Conservation (phyloP, 2,888 invertebrate genomes). For the Lottia gigantea region DNA sequence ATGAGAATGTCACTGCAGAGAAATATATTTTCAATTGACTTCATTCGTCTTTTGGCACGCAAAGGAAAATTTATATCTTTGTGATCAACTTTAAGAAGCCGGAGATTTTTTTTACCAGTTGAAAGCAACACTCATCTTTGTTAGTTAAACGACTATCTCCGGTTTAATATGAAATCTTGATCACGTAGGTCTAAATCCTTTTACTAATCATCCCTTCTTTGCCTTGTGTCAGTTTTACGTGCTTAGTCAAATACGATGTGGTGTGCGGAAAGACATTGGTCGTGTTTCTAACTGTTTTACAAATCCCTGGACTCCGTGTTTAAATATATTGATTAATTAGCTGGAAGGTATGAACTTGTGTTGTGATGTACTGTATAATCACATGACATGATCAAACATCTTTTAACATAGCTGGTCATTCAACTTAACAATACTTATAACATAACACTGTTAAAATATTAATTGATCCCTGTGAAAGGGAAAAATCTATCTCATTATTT, state of each 20-base stretch:
- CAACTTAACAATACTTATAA: too few relatives aligned
- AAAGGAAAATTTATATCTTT: too few relatives aligned
- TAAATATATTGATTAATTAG: slow-evolving; percentile 27
- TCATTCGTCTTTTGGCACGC: too few relatives aligned
- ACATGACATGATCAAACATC: slow-evolving; percentile 1
- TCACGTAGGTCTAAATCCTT: slow-evolving; percentile 9
- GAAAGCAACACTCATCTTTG: too few relatives aligned
- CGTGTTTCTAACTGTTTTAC: slow-evolving; percentile 24
- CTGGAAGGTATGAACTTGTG: not conserved
- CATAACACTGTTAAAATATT: too few relatives aligned
- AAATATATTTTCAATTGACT: too few relatives aligned
- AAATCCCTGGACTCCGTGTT: slow-evolving; percentile 22
- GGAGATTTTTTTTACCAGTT: too few relatives aligned
- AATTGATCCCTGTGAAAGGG: too few relatives aligned
- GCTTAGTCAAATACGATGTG: slow-evolving; percentile 18
- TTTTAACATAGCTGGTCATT: not conserved
- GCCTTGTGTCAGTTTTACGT: slow-evolving; percentile 19
- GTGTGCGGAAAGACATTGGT: slow-evolving; percentile 18
- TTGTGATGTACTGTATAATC: not conserved
- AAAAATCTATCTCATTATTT: too few relatives aligned
- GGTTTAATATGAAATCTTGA: slow-evolving; percentile 6
- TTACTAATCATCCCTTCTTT: slow-evolving; percentile 15
- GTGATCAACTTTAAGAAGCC: too few relatives aligned
- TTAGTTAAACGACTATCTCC: not conserved
- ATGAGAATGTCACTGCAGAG: too few relatives aligned